phyloP scores from a whole-genome alignment of 2,888 invertebrate genomes.

The Baccha elongata region DNA sequence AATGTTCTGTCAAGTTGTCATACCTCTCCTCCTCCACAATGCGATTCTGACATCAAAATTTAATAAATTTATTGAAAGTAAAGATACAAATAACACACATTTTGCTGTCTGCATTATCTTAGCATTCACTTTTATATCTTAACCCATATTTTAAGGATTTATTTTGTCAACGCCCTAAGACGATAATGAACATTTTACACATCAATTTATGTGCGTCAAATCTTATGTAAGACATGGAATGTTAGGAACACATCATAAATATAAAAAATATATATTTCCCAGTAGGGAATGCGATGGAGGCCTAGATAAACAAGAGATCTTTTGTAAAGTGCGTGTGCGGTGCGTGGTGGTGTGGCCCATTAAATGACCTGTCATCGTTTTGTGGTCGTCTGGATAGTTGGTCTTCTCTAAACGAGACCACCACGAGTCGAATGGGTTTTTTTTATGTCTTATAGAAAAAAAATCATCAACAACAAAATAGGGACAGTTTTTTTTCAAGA shows the following conservation, averaged over 20 bases:
- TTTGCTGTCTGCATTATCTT: conserved; percentile 2
- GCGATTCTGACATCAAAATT: too few relatives aligned
- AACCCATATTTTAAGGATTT: conserved; percentile 13
- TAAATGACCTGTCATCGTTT: conserved; percentile 66
- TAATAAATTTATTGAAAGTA: too few relatives aligned
- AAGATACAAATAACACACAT: not conserved
- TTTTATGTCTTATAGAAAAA: not conserved
- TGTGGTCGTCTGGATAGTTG: conserved; percentile 47
- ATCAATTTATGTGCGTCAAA: conserved; percentile 25
- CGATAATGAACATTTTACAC: not conserved
- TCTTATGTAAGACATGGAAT: conserved; percentile 40
- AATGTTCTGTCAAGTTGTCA: too few relatives aligned
- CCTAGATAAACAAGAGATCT: conserved; percentile 62
- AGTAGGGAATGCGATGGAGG: conserved; percentile 53
- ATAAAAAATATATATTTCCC: conserved; percentile 40
- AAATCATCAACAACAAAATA: conserved; percentile 31
- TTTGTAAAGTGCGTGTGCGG: conserved; percentile 36
- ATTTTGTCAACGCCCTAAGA: conserved; percentile 46
- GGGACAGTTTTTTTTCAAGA: conserved; percentile 1
- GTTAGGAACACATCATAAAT: conserved; percentile 58
- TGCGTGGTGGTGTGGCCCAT: conserved; percentile 44
- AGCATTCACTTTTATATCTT: not conserved
- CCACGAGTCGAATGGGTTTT: conserved; percentile 34
- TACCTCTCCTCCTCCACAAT: too few relatives aligned
- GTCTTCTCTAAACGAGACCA: conserved; percentile 52